phyloP scores from a whole-genome alignment of 2,113 vertebrate genomes.

The Oryzias curvinotus region DNA sequence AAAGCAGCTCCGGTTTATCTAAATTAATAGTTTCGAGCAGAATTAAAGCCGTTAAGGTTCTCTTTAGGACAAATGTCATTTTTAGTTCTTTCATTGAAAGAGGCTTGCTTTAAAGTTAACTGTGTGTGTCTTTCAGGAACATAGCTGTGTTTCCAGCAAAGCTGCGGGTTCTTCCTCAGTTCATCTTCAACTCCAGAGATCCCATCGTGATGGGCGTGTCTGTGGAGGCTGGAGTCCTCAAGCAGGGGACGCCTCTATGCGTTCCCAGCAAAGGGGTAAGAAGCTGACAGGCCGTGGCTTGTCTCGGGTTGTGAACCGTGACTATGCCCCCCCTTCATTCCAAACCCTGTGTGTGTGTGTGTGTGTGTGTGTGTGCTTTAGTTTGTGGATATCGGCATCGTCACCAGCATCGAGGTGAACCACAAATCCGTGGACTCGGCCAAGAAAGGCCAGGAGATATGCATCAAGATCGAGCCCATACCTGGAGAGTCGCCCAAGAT shows the following conservation, averaged over 20 bases:
- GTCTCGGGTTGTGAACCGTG: too few species aligned
- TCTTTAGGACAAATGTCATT: too few species aligned
- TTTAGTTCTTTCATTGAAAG: too few species aligned
- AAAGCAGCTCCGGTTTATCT: too few species aligned
- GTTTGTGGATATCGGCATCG: conserved; percentile 97
- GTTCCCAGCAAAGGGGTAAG: conserved; percentile 95
- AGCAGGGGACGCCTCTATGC: conserved; percentile 91
- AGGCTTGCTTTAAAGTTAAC: too few species aligned
- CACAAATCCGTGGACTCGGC: conserved; percentile 92
- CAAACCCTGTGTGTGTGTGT: background rate
- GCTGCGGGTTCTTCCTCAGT: conserved; percentile 93
- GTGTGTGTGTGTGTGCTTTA: conserved; percentile 40
- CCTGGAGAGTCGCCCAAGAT: conserved; percentile 98
- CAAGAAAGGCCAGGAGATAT: conserved; percentile 97
- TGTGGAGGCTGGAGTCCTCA: conserved; percentile 89
- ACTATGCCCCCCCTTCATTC: too few species aligned
- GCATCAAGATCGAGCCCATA: conserved; percentile 96
- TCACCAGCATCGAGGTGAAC: conserved; percentile 97
- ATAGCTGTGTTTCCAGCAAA: conserved; percentile 96
- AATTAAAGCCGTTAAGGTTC: too few species aligned
- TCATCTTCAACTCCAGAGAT: conserved; percentile 98
- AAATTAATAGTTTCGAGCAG: too few species aligned
- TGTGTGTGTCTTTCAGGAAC: conserved; percentile 72
- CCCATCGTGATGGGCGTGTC: conserved; percentile 95
- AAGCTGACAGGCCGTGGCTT: too few species aligned